A percentile compares a stretch with the other conserved stretches of the same genome.
These are phyloP conservation scores for Steinernema scapterisci DNA, from an alignment of 2,888 invertebrate genomes.

Conservation along the genomic window DNA sequence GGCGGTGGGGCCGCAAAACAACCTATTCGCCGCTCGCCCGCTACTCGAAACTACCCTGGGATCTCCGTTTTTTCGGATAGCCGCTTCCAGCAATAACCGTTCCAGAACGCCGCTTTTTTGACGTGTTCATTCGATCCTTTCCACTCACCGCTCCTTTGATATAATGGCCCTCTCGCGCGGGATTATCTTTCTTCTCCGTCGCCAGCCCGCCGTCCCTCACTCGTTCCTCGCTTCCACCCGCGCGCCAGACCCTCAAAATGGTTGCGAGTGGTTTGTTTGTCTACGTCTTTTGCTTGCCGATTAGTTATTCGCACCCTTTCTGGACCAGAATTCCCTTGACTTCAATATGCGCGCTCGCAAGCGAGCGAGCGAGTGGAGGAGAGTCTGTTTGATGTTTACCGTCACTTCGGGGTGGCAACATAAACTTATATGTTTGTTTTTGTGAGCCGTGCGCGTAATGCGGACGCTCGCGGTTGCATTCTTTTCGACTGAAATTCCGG, in stretches of 20 bases:
- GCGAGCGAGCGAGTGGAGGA: neutral
- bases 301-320: conserved; percentile 16
- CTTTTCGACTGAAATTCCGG: neutral
- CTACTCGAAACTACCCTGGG: no score
- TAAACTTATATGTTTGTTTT: conserved; percentile 26
- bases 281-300: neutral
- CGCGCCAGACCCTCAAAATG: neutral
- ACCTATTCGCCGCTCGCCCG: no score
- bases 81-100: conserved; percentile 8
- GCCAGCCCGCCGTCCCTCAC: no score
- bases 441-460: neutral
- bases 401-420: conserved; percentile 28
- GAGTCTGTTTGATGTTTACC: conserved; percentile 14
- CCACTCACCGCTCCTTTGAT: conserved; percentile 11
- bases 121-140: neutral
- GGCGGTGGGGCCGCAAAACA: neutral
- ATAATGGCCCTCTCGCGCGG: neutral
- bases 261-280: conserved; percentile 18
- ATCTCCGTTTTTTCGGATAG: neutral
- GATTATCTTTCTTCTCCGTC: neutral
- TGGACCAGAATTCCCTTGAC: conserved; percentile 17
- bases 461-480: neutral
- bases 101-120: neutral
- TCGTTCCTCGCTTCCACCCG: neutral
- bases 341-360: neutral